phyloP scores from a whole-genome alignment of 2,888 invertebrate genomes.

The Bellardia bayeri region DNA sequence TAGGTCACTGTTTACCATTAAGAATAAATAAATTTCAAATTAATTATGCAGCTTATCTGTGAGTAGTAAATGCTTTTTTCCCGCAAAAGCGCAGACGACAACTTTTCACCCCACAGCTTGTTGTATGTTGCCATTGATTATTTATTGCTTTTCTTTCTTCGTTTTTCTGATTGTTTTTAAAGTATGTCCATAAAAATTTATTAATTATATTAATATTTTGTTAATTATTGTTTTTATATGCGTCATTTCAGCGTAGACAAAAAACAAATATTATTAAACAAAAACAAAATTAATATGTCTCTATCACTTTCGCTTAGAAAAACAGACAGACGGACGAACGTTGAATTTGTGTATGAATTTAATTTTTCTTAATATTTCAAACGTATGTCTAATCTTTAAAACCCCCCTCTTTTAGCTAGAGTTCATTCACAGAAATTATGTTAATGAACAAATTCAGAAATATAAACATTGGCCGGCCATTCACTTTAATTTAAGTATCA shows the following conservation, averaged over 20 bases:
- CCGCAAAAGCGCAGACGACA: neutral
- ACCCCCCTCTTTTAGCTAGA: neutral
- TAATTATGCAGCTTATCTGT: no score
- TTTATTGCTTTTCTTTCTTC: neutral
- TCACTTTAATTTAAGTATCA: constrained; percentile 13
- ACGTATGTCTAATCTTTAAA: no score
- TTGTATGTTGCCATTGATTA: neutral
- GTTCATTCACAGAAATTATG: constrained; percentile 46
- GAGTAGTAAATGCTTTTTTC: no score
- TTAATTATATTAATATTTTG: constrained; percentile 15
- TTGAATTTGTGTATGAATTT: neutral
- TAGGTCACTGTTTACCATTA: no score
- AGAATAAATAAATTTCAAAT: no score
- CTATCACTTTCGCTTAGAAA: neutral
- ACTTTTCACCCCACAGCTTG: neutral
- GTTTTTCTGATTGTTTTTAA: neutral
- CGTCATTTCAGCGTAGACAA: neutral
- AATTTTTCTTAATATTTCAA: no score
- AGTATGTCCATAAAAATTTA: neutral
- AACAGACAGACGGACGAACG: no score
- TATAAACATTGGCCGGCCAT: constrained; percentile 15
- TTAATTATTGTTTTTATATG: constrained; percentile 29
- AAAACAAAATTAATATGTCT: neutral
- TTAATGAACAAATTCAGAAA: constrained; percentile 44
- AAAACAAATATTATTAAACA: constrained; percentile 26